These are phyloP conservation scores for Panulirus ornatus DNA, from an alignment of 1,140 invertebrate genomes.

Conservation along the genomic window DNA sequence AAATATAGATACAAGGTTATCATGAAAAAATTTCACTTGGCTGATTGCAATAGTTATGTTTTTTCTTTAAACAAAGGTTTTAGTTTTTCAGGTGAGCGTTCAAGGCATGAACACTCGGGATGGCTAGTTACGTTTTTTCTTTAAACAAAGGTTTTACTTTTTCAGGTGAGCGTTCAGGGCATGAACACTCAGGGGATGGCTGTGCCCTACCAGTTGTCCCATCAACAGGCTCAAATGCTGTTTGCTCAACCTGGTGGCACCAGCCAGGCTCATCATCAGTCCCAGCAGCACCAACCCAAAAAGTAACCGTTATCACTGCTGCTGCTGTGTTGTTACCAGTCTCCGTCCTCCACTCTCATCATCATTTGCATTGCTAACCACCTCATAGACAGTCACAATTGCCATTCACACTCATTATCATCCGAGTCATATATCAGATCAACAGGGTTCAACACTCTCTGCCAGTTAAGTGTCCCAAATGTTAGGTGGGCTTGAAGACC, in stretches of 20 bases:
- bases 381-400: background rate
- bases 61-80: too few relatives aligned
- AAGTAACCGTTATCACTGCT: constrained; percentile 24
- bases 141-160: too few relatives aligned
- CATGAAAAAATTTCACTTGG: too few relatives aligned
- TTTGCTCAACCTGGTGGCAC: constrained; percentile 74
- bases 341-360: constrained; percentile 8
- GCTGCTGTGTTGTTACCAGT: background rate
- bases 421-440: background rate
- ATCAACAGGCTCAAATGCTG: constrained; percentile 78
- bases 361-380: background rate
- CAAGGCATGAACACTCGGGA: constrained; percentile 63
- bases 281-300: constrained; percentile 53
- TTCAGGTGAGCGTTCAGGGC: constrained; percentile 57
- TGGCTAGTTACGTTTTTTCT: too few relatives aligned
- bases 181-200: constrained; percentile 66
- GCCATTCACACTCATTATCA: background rate
- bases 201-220: constrained; percentile 77
- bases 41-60: too few relatives aligned
- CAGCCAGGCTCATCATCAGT: constrained; percentile 40
- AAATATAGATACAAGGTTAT: too few relatives aligned
- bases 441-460: background rate
- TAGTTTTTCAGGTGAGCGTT: constrained; percentile 41
- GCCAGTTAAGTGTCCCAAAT: background rate
- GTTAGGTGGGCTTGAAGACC: background rate